A percentile compares a stretch with the other conserved stretches of the same genome.
These are phyloP conservation scores for Furcifer pardalis DNA, from an alignment of 2,797 vertebrate species.

Conservation along the genomic window DNA sequence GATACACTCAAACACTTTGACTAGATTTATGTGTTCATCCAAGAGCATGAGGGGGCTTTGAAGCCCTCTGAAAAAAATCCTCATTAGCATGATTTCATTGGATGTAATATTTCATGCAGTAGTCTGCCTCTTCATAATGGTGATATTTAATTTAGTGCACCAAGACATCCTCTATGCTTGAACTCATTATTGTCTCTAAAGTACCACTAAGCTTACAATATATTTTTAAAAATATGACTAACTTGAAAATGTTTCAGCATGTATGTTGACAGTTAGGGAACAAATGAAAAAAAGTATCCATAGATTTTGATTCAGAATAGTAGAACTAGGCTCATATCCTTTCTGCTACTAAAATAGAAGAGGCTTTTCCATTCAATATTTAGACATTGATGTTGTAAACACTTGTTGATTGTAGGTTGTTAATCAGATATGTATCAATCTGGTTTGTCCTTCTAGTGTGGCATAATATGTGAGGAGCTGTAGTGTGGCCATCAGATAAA, in stretches of 20 bases:
- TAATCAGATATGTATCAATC: not conserved
- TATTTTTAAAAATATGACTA: not conserved
- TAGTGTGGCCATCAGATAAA: not conserved
- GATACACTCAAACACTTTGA: no score
- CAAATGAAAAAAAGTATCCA: not conserved
- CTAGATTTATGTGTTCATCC: no score
- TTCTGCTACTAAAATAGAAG: not conserved
- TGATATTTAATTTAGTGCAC: not conserved
- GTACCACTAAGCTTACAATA: not conserved
- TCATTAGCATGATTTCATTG: not conserved
- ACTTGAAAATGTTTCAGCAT: not conserved
- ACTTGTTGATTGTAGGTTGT: not conserved
- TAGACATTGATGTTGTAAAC: not conserved
- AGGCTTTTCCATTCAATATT: not conserved
- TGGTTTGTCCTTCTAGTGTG: not conserved
- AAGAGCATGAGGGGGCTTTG: not conserved
- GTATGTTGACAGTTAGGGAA: not conserved
- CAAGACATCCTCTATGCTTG: not conserved
- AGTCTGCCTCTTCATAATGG: not conserved
- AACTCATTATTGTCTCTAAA: not conserved
- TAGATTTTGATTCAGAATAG: not conserved
- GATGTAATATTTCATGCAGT: not conserved
- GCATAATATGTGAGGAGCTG: not conserved
- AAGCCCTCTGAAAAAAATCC: not conserved
- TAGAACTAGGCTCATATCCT: not conserved